A percentile compares a stretch with the other conserved stretches of the same genome.
phyloP scores from a whole-genome alignment of 2,888 invertebrate species.

The Drosophila merina region DNA sequence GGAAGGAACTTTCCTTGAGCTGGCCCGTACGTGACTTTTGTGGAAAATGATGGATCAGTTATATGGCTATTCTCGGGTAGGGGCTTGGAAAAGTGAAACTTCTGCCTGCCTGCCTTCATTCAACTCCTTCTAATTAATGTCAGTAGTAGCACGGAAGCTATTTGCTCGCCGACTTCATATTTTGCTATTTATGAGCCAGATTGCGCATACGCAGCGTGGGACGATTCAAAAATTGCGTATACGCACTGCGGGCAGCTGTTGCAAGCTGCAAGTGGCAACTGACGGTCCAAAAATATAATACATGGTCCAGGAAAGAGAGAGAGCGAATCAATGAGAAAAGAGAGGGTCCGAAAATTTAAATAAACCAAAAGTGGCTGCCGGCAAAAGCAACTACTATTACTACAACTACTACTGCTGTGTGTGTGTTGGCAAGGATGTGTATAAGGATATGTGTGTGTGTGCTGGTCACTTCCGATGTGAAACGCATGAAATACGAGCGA shows the following conservation, averaged over 20 bases:
- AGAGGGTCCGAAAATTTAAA: constrained; percentile 63
- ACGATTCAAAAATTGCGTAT: constrained; percentile 44
- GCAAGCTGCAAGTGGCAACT: constrained; percentile 32
- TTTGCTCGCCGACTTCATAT: constrained; percentile 19
- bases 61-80: background rate
- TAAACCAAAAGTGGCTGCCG: constrained; percentile 74
- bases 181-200: constrained; percentile 22
- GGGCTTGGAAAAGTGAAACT: constrained; percentile 71
- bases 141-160: constrained; percentile 24
- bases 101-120: constrained; percentile 23
- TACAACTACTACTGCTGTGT: constrained; percentile 58
- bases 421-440: constrained; percentile 13
- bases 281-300: constrained; percentile 39
- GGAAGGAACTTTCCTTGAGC: constrained; percentile 32
- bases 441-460: constrained; percentile 19
- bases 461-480: constrained; percentile 72
- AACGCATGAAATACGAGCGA: constrained; percentile 74
- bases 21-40: constrained; percentile 72
- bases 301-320: constrained; percentile 35
- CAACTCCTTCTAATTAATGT: constrained; percentile 63
- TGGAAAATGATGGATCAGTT: constrained; percentile 74
- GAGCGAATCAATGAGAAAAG: background rate
- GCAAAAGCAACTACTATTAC: constrained; percentile 54
- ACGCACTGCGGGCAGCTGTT: constrained; percentile 51
- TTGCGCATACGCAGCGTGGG: constrained; percentile 47